Base-by-base conservation (phyloP, 2,888 invertebrate species). In the Epinotia ramella region DNA sequence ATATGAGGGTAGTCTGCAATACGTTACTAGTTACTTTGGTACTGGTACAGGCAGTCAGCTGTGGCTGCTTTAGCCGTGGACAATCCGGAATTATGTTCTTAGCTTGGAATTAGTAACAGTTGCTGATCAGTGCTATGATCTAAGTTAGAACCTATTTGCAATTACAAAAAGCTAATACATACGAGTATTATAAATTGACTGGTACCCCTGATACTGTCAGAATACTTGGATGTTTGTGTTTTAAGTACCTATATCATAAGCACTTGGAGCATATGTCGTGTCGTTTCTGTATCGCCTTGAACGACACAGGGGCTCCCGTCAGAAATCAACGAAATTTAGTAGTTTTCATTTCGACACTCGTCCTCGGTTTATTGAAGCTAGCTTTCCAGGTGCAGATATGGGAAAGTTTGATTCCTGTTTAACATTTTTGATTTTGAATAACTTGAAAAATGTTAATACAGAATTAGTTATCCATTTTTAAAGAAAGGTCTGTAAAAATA, bases 1-100 rank as follows among this genome's bases (percentile, higher is more conserved):
- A 94, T 93, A 93, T 93, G 92, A 92, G 89, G 89, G 89, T 86
- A 84, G 84, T 85, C 81, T 84, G 89, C 87, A 87, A 89, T 90
- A 90, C 85, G 89, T 89, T 87, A 82, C 57, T 75, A 60, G 66
- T 63, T 72, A 66, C 71, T 76, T 76, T 71, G 75, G 53, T 63
- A 57, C 11, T 18, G 70, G 62, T n/a, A 64, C 46, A 46, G 67
- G 56, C 40, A 53, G 53, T 57, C 44, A 44, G 68, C 59, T 20
- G 59, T 24, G 59, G 44, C 11, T 67, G 18, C 57, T 66, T 66
- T 65, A 62, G 11, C 18, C 56, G 18, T n/a, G 24, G 28, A 70
- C 53, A 60, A 59, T 46, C 44, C 24, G 60, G 46, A 69, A 46
- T 59, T 69, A 69, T 28, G 59, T 18, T 28, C 40, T 1, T 28